Evolutionary conservation across 2,888 invertebrate species (phyloP).

Genomic region (Melanchra persicariae): DNA sequence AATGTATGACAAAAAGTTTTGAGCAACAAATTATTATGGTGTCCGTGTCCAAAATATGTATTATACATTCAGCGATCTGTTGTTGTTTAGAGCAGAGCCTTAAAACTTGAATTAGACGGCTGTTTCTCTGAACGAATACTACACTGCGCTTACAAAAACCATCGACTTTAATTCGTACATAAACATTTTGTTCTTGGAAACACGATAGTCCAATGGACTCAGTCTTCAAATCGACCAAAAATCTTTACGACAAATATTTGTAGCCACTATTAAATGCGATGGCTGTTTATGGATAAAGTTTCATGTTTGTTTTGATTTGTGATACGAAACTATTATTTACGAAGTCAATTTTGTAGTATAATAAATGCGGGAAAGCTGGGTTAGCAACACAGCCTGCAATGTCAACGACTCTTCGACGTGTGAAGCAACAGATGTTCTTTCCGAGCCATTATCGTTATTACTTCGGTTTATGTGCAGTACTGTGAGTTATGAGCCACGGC

Average conservation of each 20-base stretch:
- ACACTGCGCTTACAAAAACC: conserved; percentile 20
- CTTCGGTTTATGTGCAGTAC: conserved; percentile 66
- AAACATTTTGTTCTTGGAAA: conserved; percentile 37
- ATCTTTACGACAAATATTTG: conserved; percentile 44
- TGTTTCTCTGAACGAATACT: conserved; percentile 13
- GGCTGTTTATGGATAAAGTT: conserved; percentile 33
- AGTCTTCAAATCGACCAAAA: conserved; percentile 37
- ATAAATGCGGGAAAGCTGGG: conserved; percentile 31
- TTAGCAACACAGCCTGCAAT: conserved; percentile 57
- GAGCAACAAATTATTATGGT: conserved; percentile 55
- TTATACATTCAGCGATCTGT: conserved; percentile 35
- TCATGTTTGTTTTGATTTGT: conserved; percentile 46
- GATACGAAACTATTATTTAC: conserved; percentile 18
- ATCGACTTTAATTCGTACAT: conserved; percentile 19
- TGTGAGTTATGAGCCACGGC: conserved; percentile 43
- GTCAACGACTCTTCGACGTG: conserved; percentile 77
- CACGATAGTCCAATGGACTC: conserved; percentile 30
- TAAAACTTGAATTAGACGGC: conserved; percentile 17
- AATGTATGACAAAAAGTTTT: conserved; percentile 66
- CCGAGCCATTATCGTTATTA: conserved; percentile 80
- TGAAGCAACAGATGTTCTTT: conserved; percentile 81
- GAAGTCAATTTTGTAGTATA: conserved; percentile 7
- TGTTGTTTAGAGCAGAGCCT: conserved; percentile 26
- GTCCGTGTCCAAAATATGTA: conserved; percentile 43
- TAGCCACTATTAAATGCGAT: conserved; percentile 47